These are phyloP conservation scores for Leptodactylus fallax DNA, from an alignment of 2,797 vertebrate species.

Conservation along the genomic window DNA sequence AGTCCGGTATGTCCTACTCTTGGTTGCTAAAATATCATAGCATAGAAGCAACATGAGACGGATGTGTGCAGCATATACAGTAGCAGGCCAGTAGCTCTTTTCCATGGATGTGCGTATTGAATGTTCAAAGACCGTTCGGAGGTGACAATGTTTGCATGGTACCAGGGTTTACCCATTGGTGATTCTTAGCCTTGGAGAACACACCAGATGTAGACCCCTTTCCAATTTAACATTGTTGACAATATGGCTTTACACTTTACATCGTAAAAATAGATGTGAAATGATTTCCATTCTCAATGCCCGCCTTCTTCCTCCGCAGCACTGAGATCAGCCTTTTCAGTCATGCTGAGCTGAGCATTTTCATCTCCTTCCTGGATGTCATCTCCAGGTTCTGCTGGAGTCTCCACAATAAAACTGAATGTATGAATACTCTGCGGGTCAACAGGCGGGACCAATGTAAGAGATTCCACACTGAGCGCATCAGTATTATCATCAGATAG, in stretches of 20 bases:
- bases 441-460: conserved; percentile 89
- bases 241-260: conserved; percentile 48
- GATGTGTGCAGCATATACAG: conserved; percentile 31
- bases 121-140: neutral
- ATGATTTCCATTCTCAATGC: conserved; percentile 57
- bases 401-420: conserved; percentile 72
- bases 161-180: neutral
- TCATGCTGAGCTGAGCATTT: conserved; percentile 13
- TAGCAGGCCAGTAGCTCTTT: conserved; percentile 29
- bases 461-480: conserved; percentile 87
- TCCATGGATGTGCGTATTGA: conserved; percentile 23
- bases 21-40: neutral
- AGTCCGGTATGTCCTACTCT: neutral
- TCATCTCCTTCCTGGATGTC: conserved; percentile 41
- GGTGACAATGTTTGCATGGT: neutral
- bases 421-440: conserved; percentile 84
- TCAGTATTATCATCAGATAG: conserved; percentile 84
- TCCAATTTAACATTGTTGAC: neutral
- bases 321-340: neutral
- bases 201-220: neutral
- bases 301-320: neutral
- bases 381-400: conserved; percentile 50
- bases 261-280: conserved; percentile 24
- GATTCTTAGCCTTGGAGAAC: conserved; percentile 27
- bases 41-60: conserved; percentile 8